Conservation (phyloP, 1,140 invertebrate species). For the Listronotus oregonensis region DNA sequence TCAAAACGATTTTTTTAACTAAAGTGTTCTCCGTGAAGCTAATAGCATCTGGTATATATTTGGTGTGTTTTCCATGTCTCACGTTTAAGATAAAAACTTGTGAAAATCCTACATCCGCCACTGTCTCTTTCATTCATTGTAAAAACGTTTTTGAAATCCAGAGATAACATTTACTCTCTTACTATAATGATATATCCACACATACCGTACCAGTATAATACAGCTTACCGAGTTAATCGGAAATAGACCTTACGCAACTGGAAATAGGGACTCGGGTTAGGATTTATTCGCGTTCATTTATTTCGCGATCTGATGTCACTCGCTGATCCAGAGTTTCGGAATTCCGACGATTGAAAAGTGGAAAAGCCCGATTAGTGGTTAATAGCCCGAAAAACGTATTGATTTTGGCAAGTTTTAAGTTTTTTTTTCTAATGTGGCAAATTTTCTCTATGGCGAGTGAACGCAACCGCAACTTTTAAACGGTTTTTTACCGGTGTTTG, state of each 20-base stretch:
- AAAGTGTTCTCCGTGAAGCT: no score
- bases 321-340: slow-evolving; percentile 18
- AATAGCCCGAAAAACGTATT: slow-evolving; percentile 14
- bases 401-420: slow-evolving; percentile 6
- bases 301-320: slow-evolving; percentile 46
- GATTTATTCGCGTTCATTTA: slow-evolving; percentile 35
- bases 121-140: no score
- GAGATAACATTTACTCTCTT: neutral
- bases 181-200: neutral
- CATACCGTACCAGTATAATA: neutral
- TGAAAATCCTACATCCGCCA: no score
- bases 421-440: neutral
- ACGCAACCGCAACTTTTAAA: neutral
- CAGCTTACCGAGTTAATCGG: neutral
- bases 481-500: neutral
- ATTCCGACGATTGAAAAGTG: slow-evolving; percentile 19
- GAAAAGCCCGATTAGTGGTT: slow-evolving; percentile 5
- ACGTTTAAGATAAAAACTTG: no score
- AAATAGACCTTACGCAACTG: slow-evolving; percentile 33
- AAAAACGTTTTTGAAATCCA: no score
- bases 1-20: no score
- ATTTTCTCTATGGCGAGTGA: slow-evolving; percentile 10
- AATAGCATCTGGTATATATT: no score
- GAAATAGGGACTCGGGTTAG: slow-evolving; percentile 16
- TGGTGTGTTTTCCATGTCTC: no score